Conservation (phyloP, 2,113 vertebrate species). For the Brachyhypopomus gauderio region DNA sequence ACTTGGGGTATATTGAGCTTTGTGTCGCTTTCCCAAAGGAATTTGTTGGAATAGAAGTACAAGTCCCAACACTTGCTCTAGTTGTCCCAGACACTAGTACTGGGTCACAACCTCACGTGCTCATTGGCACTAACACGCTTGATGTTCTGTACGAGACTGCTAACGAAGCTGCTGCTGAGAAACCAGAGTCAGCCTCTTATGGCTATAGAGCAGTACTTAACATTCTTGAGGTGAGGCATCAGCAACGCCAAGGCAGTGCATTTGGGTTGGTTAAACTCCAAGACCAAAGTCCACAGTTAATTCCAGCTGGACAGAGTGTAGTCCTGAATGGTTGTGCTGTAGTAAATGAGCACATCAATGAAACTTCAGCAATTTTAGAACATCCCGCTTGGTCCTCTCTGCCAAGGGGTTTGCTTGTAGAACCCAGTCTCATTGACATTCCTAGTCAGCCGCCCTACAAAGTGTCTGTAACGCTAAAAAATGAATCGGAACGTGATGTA, state of each 20-base stretch:
- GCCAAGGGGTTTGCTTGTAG: too few relatives aligned
- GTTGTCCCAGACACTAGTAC: neutral
- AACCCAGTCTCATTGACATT: too few relatives aligned
- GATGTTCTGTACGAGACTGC: neutral
- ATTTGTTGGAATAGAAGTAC: slow-evolving; percentile 1
- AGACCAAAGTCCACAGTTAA: neutral
- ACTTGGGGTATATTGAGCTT: slow-evolving; percentile 36
- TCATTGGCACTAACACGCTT: slow-evolving; percentile 22
- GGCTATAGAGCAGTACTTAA: slow-evolving; percentile 20
- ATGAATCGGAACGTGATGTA: too few relatives aligned
- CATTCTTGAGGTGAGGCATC: neutral
- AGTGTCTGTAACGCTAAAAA: too few relatives aligned
- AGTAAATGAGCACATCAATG: too few relatives aligned
- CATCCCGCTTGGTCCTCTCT: too few relatives aligned
- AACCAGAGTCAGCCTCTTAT: neutral
- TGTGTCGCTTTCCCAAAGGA: slow-evolving; percentile 34
- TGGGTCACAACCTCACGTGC: neutral
- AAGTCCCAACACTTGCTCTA: slow-evolving; percentile 1
- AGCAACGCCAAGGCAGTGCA: neutral
- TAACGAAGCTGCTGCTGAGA: neutral
- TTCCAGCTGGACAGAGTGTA: neutral
- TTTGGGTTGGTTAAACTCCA: neutral
- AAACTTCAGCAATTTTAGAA: too few relatives aligned
- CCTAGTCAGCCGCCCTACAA: too few relatives aligned
- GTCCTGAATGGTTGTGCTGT: too few relatives aligned